Conservation (phyloP, 1,140 invertebrate genomes). For the Diorhabda elongata region DNA sequence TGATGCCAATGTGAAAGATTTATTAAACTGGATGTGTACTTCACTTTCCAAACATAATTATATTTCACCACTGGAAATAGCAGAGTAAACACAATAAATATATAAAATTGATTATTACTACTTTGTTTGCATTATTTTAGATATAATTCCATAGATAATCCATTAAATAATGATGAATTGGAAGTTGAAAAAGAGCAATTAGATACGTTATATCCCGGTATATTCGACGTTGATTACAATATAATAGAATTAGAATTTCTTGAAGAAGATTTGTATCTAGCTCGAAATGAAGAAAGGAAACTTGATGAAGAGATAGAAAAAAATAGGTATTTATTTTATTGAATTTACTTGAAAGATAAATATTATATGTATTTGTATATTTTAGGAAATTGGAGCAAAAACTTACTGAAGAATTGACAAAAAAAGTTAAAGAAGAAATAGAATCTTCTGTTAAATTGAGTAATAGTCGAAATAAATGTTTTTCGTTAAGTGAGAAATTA, state of each 20-base stretch:
- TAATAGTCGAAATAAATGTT: constrained; percentile 23
- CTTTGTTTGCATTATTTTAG: constrained; percentile 3
- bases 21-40: constrained; percentile 34
- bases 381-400: constrained; percentile 22
- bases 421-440: constrained; percentile 25
- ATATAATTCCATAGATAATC: not conserved
- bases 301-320: constrained; percentile 16
- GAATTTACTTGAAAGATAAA: too few relatives aligned
- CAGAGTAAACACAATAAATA: constrained; percentile 26
- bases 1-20: constrained; percentile 25
- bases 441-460: constrained; percentile 24
- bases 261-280: constrained; percentile 22
- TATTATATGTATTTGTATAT: not conserved
- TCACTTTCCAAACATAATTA: constrained; percentile 28
- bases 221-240: constrained; percentile 31
- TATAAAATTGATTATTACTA: not conserved
- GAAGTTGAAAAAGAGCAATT: constrained; percentile 18
- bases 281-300: constrained; percentile 22
- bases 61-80: constrained; percentile 27
- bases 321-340: constrained; percentile 8
- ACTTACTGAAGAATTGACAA: constrained; percentile 16
- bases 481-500: constrained; percentile 18
- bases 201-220: constrained; percentile 22
- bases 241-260: constrained; percentile 23
- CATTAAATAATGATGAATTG: not conserved